A percentile compares a stretch with the other conserved stretches of the same genome.
Conservation (phyloP, 2,888 invertebrate genomes). For the Agrotis puta region DNA sequence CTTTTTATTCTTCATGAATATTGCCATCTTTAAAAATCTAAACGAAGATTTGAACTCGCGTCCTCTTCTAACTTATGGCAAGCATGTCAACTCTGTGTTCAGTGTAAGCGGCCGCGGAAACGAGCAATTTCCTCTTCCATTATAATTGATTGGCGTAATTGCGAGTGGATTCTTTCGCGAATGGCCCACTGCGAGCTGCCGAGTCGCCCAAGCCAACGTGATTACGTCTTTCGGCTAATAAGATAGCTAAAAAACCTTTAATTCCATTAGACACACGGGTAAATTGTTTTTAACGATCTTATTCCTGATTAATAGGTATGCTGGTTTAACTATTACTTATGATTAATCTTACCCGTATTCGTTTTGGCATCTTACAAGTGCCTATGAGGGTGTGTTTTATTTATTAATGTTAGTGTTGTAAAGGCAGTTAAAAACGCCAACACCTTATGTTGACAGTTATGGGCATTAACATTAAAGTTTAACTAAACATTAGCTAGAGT, state of each 20-base stretch:
- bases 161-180: slow-evolving; percentile 86
- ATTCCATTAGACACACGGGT: slow-evolving; percentile 56
- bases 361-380: slow-evolving; percentile 35
- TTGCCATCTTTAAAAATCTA: not conserved
- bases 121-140: slow-evolving; percentile 88
- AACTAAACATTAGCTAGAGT: slow-evolving; percentile 15
- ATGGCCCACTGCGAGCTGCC: slow-evolving; percentile 64
- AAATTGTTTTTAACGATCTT: slow-evolving; percentile 34
- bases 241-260: slow-evolving; percentile 47
- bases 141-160: slow-evolving; percentile 90
- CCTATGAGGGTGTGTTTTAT: slow-evolving; percentile 41
- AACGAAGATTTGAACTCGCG: slow-evolving; percentile 7
- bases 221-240: slow-evolving; percentile 64
- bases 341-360: slow-evolving; percentile 60
- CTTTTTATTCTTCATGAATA: not conserved
- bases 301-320: slow-evolving; percentile 27
- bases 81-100: slow-evolving; percentile 70
- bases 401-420: slow-evolving; percentile 15
- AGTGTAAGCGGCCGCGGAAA: slow-evolving; percentile 84
- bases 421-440: slow-evolving; percentile 33
- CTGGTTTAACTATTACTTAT: slow-evolving; percentile 34
- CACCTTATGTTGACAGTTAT: slow-evolving; percentile 43
- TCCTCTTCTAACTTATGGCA: slow-evolving; percentile 54
- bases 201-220: slow-evolving; percentile 52
- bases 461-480: slow-evolving; percentile 43